Evolutionary conservation across 2,888 invertebrate genomes (phyloP), one percentile per base, ranked within the genome.

Genomic region (Acanthoscelides obtectus): DNA sequence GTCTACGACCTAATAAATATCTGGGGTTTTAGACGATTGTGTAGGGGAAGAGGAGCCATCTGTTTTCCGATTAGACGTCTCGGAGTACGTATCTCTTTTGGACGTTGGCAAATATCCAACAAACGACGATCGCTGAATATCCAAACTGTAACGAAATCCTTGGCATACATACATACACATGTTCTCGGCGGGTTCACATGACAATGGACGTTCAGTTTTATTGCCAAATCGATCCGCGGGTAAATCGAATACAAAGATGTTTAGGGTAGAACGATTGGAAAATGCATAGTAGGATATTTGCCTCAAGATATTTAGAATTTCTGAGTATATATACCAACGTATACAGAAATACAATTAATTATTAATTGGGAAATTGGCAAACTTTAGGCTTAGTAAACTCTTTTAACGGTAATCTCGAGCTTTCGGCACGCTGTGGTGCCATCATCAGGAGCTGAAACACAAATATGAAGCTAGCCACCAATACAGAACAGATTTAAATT

Each of bases 261-360:
- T 45, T 45, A 45, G 45, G 1, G 17, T 45, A 45, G 12, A 45
- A 45, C 17, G 45, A 12, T 12, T 45, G 45, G 17, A 12, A 45
- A 4, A 45, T 45, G 17, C 45, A 22, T 63, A 22, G 22, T 72
- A 27, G 21, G 12, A 22, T 64, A 71, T 25, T 72, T 63, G 19
- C 22, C 69, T 19, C 65, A 8, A n/a, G n/a, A n/a, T n/a, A n/a
- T n/a, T n/a, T n/a, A n/a, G n/a, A n/a, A n/a, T n/a, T n/a, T n/a
- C n/a, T n/a, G n/a, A n/a, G n/a, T n/a, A n/a, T n/a, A n/a, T n/a
- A n/a, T n/a, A n/a, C n/a, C n/a, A n/a, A n/a, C n/a, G n/a, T n/a
- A n/a, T n/a, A n/a, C n/a, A n/a, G n/a, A n/a, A n/a, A n/a, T n/a
- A n/a, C n/a, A n/a, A n/a, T n/a, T n/a, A n/a, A n/a, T n/a, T n/a